Evolutionary conservation across 1,140 invertebrate genomes (phyloP).

Genomic region (Brachystomella parvula): DNA sequence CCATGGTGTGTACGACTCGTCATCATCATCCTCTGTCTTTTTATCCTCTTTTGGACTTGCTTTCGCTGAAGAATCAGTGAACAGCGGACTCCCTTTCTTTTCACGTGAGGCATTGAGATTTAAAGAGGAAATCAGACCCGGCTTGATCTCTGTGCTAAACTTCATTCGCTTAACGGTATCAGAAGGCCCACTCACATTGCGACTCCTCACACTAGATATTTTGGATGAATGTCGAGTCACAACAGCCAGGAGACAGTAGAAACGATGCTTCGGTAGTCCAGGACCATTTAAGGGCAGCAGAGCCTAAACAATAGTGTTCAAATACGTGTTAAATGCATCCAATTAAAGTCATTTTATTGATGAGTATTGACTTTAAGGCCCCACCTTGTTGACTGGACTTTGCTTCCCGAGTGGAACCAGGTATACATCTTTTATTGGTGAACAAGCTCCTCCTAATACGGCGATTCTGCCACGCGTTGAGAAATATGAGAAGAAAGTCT

Average conservation of each 20-base stretch:
- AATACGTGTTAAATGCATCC: not conserved
- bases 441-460: constrained; percentile 56
- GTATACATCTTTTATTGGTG: too few species aligned
- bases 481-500: constrained; percentile 81
- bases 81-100: not conserved
- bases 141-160: not conserved
- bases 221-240: constrained; percentile 26
- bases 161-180: not conserved
- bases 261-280: constrained; percentile 27
- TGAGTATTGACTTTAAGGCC: constrained; percentile 50
- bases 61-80: not conserved
- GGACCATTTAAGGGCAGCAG: too few species aligned
- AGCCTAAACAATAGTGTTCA: not conserved
- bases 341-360: not conserved
- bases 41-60: not conserved
- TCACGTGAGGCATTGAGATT: constrained; percentile 15
- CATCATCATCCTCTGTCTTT: constrained; percentile 49
- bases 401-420: constrained; percentile 74
- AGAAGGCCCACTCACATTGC: not conserved
- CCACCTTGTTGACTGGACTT: constrained; percentile 65
- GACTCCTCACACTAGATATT: not conserved
- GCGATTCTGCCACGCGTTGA: constrained; percentile 66
- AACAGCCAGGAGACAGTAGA: constrained; percentile 29
- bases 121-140: not conserved
- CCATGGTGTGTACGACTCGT: constrained; percentile 75